These are phyloP conservation scores for Melanostigma gelatinosum DNA, from an alignment of 2,113 vertebrate genomes.

Conservation along the genomic window DNA sequence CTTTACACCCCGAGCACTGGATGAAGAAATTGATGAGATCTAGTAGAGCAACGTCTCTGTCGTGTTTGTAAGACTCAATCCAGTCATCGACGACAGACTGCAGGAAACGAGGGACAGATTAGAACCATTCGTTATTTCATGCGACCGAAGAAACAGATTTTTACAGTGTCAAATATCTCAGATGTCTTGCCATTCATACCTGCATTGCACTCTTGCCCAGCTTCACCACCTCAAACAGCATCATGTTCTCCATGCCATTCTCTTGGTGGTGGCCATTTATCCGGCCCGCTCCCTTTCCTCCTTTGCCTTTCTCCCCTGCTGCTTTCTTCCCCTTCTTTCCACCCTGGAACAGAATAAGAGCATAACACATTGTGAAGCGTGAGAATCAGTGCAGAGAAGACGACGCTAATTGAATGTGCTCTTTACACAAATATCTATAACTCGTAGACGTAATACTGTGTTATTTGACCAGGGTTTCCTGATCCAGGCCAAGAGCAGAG, in stretches of 20 bases:
- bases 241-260: constrained; percentile 99
- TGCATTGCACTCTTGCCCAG: constrained; percentile 99
- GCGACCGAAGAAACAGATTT: background rate
- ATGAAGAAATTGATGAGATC: constrained; percentile 99
- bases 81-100: constrained; percentile 99
- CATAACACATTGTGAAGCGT: background rate
- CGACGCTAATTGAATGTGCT: background rate
- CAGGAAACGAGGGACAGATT: constrained; percentile 35
- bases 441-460: background rate
- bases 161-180: background rate
- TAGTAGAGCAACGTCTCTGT: constrained; percentile 95
- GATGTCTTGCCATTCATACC: constrained; percentile 79
- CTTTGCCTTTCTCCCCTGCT: constrained; percentile 92
- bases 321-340: constrained; percentile 95
- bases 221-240: constrained; percentile 98
- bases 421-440: background rate
- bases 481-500: background rate
- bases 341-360: constrained; percentile 78
- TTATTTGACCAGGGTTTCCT: background rate
- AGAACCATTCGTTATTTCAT: background rate
- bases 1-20: constrained; percentile 99
- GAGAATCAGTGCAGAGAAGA: background rate
- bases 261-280: constrained; percentile 99
- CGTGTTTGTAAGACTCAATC: constrained; percentile 99
- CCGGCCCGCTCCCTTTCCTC: constrained; percentile 90